Percentiles rank a stretch among this genome's conserved stretches.
phyloP scores from a whole-genome alignment of 2,797 vertebrate genomes.

The Lagocephalus sceleratus region DNA sequence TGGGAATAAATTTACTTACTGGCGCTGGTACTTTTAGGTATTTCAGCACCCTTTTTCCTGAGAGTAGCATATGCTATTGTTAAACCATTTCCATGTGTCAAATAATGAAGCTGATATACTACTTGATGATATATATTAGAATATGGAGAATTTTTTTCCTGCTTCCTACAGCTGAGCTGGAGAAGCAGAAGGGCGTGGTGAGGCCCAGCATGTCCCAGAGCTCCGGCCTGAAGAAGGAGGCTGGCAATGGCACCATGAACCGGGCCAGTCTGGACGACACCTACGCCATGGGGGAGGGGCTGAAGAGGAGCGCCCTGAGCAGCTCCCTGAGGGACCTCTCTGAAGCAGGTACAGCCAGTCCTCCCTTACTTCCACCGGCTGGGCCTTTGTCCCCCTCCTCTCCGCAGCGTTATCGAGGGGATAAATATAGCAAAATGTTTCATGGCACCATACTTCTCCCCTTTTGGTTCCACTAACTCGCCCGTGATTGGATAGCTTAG shows the following conservation, averaged over 20 bases:
- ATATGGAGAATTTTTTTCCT: too few species aligned
- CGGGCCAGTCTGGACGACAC: constrained; percentile 95
- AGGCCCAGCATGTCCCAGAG: constrained; percentile 94
- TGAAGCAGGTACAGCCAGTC: constrained; percentile 85
- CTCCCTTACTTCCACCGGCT: constrained; percentile 11
- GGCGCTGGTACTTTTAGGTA: too few species aligned
- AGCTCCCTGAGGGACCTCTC: constrained; percentile 96
- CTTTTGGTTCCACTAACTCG: constrained; percentile 42
- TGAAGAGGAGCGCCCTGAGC: constrained; percentile 95
- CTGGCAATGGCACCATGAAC: constrained; percentile 85
- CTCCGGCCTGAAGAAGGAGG: constrained; percentile 93
- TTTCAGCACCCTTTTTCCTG: too few species aligned
- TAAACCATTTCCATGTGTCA: too few species aligned
- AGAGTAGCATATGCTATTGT: too few species aligned
- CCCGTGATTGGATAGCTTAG: constrained; percentile 44
- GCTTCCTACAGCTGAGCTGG: constrained; percentile 85
- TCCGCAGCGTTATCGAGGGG: constrained; percentile 45
- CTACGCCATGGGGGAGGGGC: constrained; percentile 90
- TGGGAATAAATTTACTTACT: too few species aligned
- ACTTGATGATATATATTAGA: too few species aligned
- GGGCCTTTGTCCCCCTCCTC: constrained; percentile 2
- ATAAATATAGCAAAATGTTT: constrained; percentile 67
- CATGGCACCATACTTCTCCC: constrained; percentile 43
- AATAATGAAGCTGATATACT: too few species aligned
- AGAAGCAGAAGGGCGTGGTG: constrained; percentile 97